Evolutionary conservation across 2,888 invertebrate species (phyloP).

Genomic region (Microplitis deprimator): DNA sequence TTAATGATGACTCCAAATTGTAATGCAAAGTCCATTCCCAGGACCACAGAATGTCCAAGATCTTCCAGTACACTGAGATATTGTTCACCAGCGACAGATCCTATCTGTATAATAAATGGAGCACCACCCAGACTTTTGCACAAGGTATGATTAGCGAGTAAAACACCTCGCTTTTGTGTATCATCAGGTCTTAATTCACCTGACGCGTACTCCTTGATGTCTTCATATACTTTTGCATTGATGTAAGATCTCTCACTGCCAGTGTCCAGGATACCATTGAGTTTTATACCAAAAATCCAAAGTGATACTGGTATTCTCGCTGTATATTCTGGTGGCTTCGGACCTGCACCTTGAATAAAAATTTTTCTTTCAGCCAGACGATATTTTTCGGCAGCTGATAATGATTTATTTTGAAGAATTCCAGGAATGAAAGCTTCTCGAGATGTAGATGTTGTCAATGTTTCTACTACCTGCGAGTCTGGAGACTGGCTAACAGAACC

Average conservation of each 20-base stretch:
- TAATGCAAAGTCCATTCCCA: background rate
- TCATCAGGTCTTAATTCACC: background rate
- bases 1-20: background rate
- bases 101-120: background rate
- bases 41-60: background rate
- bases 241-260: background rate
- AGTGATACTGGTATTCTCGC: background rate
- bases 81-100: background rate
- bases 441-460: background rate
- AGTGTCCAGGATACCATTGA: background rate
- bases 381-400: background rate
- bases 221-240: background rate
- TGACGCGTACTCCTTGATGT: background rate
- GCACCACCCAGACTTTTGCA: background rate
- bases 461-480: no score
- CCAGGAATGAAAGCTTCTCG: background rate
- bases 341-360: background rate
- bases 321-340: background rate
- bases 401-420: background rate
- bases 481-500: no score
- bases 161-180: background rate
- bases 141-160: background rate
- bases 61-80: background rate
- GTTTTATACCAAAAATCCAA: background rate
- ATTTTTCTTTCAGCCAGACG: background rate